Conservation (phyloP, 1,140 invertebrate species). For the Bradysia coprophila region DNA sequence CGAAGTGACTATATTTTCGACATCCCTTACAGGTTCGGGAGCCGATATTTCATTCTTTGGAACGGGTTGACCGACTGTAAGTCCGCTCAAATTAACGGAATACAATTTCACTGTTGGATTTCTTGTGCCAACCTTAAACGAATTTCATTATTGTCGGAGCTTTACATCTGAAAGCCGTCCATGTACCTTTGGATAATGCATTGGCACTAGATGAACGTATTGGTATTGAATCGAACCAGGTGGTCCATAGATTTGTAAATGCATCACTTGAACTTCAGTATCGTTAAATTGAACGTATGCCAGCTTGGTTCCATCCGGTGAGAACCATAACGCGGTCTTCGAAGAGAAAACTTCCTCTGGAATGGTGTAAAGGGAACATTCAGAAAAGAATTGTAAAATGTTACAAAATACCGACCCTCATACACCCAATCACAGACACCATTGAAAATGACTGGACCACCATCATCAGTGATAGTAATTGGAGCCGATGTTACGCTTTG, state of each 20-base stretch:
- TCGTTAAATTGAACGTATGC: slow-evolving; percentile 78
- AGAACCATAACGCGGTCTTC: slow-evolving; percentile 79
- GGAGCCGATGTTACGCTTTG: slow-evolving; percentile 18
- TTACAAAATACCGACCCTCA: slow-evolving; percentile 29
- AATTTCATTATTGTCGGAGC: not conserved
- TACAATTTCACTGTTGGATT: slow-evolving; percentile 24
- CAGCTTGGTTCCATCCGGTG: slow-evolving; percentile 54
- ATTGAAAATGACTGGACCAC: slow-evolving; percentile 48
- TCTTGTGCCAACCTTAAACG: slow-evolving; percentile 11
- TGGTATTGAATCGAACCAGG: slow-evolving; percentile 41
- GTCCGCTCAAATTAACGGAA: slow-evolving; percentile 5
- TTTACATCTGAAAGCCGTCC: not conserved
- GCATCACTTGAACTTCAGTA: slow-evolving; percentile 40
- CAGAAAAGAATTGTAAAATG: slow-evolving; percentile 45
- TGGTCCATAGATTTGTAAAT: slow-evolving; percentile 42
- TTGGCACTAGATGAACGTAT: slow-evolving; percentile 42
- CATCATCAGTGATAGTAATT: slow-evolving; percentile 38
- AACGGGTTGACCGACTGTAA: slow-evolving; percentile 7
- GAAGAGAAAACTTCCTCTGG: slow-evolving; percentile 85
- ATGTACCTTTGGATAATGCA: slow-evolving; percentile 71
- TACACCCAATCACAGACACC: slow-evolving; percentile 62
- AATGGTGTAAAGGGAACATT: slow-evolving; percentile 13
- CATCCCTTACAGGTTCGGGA: slow-evolving; percentile 14
- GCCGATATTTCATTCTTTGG: slow-evolving; percentile 13
- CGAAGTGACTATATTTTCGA: slow-evolving; percentile 21